These are phyloP conservation scores for Drosophila prolongata DNA, from an alignment of 2,888 invertebrate genomes.

Conservation along the genomic window DNA sequence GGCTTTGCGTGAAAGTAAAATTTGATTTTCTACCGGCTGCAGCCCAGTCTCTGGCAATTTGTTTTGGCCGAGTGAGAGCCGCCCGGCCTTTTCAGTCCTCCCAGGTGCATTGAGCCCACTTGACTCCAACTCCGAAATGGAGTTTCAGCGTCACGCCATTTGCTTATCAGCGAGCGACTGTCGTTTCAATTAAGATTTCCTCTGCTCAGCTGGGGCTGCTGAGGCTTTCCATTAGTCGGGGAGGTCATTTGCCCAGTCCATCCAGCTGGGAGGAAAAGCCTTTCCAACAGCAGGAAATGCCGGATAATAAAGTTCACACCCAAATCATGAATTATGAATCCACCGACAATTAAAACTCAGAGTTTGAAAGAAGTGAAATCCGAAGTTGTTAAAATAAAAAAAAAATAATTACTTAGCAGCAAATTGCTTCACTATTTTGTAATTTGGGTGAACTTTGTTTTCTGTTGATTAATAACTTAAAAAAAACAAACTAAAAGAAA, in stretches of 20 bases:
- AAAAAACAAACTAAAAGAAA: too few relatives aligned
- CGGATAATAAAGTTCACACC: background rate
- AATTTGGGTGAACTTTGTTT: too few relatives aligned
- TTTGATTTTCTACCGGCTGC: conserved; percentile 56
- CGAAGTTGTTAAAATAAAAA: background rate
- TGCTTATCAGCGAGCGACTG: conserved; percentile 35
- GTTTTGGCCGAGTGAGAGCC: conserved; percentile 62
- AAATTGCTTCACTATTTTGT: too few relatives aligned
- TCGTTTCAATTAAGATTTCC: conserved; percentile 16
- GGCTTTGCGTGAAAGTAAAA: conserved; percentile 72
- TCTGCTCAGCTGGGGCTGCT: conserved; percentile 1
- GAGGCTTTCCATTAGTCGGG: background rate
- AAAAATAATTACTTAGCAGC: too few relatives aligned
- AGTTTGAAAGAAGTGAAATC: background rate
- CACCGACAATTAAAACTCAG: background rate
- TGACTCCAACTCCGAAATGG: background rate
- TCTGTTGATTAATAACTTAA: too few relatives aligned
- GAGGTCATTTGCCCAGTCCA: background rate
- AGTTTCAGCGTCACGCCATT: conserved; percentile 42
- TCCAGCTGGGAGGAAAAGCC: background rate
- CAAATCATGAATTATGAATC: background rate
- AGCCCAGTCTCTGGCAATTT: conserved; percentile 50
- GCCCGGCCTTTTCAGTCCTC: conserved; percentile 7
- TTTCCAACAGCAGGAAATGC: conserved; percentile 2
- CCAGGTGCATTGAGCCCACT: conserved; percentile 26